Conservation (phyloP, 1,140 invertebrate species). For the Drosophila prosaltans region DNA sequence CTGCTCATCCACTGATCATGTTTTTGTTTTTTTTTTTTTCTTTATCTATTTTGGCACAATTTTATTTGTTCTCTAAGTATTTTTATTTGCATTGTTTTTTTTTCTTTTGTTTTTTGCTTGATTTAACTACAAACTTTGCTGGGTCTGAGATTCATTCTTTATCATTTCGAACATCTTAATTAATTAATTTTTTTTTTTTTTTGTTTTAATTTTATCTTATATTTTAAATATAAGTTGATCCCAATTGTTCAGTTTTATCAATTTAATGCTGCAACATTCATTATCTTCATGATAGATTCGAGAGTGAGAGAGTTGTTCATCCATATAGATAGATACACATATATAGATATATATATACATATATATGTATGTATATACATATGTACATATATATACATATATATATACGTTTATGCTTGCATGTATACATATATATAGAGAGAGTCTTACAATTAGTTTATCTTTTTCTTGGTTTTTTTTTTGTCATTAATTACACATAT, state of each 20-base stretch:
- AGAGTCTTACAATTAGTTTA: conserved; percentile 16
- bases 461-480: conserved; percentile 20
- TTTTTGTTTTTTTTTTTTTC: too few species aligned
- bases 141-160: conserved; percentile 24
- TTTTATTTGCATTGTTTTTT: neutral
- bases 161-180: conserved; percentile 36
- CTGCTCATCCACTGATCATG: conserved; percentile 11
- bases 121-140: conserved; percentile 57
- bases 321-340: conserved; percentile 34
- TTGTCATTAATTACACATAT: conserved; percentile 64
- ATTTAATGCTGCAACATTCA: conserved; percentile 67
- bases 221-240: conserved; percentile 83
- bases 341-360: conserved; percentile 31
- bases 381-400: conserved; percentile 28
- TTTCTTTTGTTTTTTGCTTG: conserved; percentile 41
- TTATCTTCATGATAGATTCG: conserved; percentile 62
- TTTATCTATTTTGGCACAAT: conserved; percentile 53
- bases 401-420: conserved; percentile 28
- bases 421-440: neutral
- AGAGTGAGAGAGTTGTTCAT: conserved; percentile 52
- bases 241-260: conserved; percentile 83
- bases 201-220: conserved; percentile 75
- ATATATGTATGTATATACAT: conserved; percentile 35
- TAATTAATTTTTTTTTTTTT: conserved; percentile 53
- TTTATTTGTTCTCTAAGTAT: conserved; percentile 19